Base-by-base conservation (phyloP, 2,113 vertebrate genomes). In the Vombatus ursinus region DNA sequence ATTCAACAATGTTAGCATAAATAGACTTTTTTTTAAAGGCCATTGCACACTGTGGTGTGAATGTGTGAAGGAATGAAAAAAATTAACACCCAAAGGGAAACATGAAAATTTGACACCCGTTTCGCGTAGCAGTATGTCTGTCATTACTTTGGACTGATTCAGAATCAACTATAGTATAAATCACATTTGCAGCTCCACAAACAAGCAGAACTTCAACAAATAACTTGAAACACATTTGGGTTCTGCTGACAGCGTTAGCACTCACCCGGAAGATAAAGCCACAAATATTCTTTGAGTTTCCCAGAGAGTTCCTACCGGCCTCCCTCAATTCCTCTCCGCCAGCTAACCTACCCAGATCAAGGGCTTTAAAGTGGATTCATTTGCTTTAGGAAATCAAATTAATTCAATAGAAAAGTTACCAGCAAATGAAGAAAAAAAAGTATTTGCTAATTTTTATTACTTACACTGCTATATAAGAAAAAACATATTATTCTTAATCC, bases 201-300 rank as follows among this genome's bases (percentile, higher is more conserved):
- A 90, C 53, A 90, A 24, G 90, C 0, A 44, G 0, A 0, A 50
- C 23, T 92, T 95, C n/a, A 92, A 23, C 44, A 26, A 68, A 25
- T 61, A 89, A 91, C 68, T 26, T 94, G 91, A 93, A 95, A 28
- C 89, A 54, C 9, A 84, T 44, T 84, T 49, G 95, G 47, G 44
- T 93, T 94, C 44, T 57, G 91, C 48, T 91, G 28, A 96, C 89
- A 97, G 95, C 90, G 50, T 68, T 50, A 68, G 28, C 26, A 61
- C 37, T 95, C 68, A 14, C n/a, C 31, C 11, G 90, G n/a, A 44
- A 84, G 22, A 49, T 90, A 92, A 93, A 90, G 5, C 9, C 89
- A 23, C 51, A 50, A 84, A 31, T n/a, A 92, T 48, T 93, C 51
- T 54, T 94, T 48, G 26, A 52, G 91, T 16, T 8, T 92, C 92